Conservation (phyloP, 2,113 vertebrate genomes). For the Xiphias gladius region DNA sequence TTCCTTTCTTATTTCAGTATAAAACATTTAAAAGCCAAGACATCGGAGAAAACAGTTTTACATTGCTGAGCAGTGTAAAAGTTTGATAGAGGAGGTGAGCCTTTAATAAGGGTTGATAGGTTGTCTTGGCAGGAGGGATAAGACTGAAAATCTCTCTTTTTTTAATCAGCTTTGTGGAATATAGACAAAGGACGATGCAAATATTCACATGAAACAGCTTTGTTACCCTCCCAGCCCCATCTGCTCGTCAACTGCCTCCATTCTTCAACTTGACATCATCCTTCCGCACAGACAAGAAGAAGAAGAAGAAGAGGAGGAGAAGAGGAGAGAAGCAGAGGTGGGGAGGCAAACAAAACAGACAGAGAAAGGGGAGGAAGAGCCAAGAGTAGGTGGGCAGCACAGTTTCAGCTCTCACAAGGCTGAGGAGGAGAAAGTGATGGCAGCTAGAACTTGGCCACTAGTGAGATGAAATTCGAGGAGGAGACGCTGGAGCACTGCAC, state of each 20-base stretch:
- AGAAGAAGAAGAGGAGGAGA: conserved; percentile 28
- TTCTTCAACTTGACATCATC: conserved; percentile 78
- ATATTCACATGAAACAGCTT: conserved; percentile 65
- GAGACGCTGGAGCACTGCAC: conserved; percentile 82
- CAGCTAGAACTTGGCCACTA: conserved; percentile 85
- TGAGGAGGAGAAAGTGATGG: conserved; percentile 86
- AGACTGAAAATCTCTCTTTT: conserved; percentile 25
- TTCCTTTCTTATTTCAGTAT: conserved; percentile 21
- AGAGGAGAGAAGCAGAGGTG: conserved; percentile 54
- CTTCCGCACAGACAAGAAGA: conserved; percentile 62
- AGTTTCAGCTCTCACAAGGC: conserved; percentile 63
- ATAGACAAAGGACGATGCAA: conserved; percentile 61
- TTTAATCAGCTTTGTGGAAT: conserved; percentile 46
- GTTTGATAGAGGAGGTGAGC: conserved; percentile 61
- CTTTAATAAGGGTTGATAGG: conserved; percentile 37
- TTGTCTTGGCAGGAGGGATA: conserved; percentile 28
- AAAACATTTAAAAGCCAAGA: conserved; percentile 40
- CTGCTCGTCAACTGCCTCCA: conserved; percentile 71
- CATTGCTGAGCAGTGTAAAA: conserved; percentile 44
- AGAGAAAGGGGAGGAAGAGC: conserved; percentile 40
- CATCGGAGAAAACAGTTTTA: conserved; percentile 37
- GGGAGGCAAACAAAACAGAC: conserved; percentile 47
- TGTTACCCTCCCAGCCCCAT: conserved; percentile 62
- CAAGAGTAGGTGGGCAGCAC: conserved; percentile 63
- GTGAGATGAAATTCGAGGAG: conserved; percentile 88